Percentiles rank a stretch among this genome's conserved stretches.
phyloP scores from a whole-genome alignment of 2,113 vertebrate genomes.

The Phainopepla nitens region DNA sequence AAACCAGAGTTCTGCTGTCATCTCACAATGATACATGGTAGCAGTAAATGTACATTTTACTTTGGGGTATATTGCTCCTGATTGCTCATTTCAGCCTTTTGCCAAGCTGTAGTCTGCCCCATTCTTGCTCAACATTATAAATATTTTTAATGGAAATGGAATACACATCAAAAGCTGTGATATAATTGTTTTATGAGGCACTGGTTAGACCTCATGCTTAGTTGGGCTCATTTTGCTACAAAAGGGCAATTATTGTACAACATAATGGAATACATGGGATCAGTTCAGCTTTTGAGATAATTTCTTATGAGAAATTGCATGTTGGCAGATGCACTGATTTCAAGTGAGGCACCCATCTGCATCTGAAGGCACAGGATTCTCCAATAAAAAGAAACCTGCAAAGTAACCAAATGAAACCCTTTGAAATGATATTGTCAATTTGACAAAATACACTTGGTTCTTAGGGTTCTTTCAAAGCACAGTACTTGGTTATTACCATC shows the following conservation, averaged over 20 bases:
- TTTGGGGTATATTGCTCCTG: background rate
- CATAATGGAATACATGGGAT: background rate
- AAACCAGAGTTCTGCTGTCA: background rate
- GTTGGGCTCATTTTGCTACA: background rate
- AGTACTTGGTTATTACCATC: background rate
- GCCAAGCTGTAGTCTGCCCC: background rate
- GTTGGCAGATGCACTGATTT: background rate
- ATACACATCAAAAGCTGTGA: background rate
- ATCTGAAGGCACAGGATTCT: background rate
- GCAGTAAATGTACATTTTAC: background rate
- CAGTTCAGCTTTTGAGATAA: background rate
- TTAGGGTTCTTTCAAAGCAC: background rate
- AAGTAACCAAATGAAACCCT: background rate
- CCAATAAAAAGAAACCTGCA: background rate
- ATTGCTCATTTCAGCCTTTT: background rate
- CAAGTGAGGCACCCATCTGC: background rate
- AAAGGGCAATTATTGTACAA: background rate
- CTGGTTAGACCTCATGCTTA: background rate
- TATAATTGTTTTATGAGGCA: constrained; percentile 6
- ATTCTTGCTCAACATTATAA: background rate
- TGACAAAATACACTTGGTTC: background rate
- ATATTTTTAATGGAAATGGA: constrained; percentile 13
- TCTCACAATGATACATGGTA: background rate
- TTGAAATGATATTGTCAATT: background rate
- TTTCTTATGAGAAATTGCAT: background rate